Conservation (phyloP, 2,888 invertebrate genomes). For the Calameuta filiformis region DNA sequence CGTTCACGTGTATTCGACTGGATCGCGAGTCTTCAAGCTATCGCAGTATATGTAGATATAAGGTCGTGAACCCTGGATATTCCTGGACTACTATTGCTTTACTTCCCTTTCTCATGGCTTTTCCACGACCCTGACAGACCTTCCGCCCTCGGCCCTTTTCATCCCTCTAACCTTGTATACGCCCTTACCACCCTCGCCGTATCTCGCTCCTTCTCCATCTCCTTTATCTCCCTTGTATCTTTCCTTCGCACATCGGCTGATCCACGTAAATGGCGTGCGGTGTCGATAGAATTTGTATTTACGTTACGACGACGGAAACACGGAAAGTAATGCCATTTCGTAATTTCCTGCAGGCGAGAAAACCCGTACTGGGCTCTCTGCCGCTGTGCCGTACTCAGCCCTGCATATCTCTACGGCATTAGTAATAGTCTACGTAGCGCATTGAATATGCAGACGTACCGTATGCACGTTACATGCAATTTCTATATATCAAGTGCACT, state of each 20-base stretch:
- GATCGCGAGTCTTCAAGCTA: not conserved
- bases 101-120: not conserved
- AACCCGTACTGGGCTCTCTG: constrained; percentile 18
- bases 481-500: not conserved
- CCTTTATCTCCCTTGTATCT: not conserved
- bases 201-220: not conserved
- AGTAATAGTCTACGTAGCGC: not conserved
- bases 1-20: not conserved
- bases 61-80: not conserved
- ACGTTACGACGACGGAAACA: constrained; percentile 47
- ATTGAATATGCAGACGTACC: not conserved
- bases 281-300: constrained; percentile 49
- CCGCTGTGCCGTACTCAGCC: not conserved
- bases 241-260: constrained; percentile 24
- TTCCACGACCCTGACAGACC: constrained; percentile 1
- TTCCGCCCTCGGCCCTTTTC: not conserved
- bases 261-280: constrained; percentile 47
- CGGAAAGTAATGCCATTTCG: constrained; percentile 56
- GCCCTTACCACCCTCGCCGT: constrained; percentile 15
- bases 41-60: not conserved
- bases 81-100: not conserved
- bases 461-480: not conserved
- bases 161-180: not conserved
- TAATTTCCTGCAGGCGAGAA: constrained; percentile 52
- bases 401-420: not conserved